A percentile compares a stretch with the other conserved stretches of the same genome.
Evolutionary conservation across 2,113 vertebrate genomes (phyloP).

Genomic region (Heloderma charlesbogerti): DNA sequence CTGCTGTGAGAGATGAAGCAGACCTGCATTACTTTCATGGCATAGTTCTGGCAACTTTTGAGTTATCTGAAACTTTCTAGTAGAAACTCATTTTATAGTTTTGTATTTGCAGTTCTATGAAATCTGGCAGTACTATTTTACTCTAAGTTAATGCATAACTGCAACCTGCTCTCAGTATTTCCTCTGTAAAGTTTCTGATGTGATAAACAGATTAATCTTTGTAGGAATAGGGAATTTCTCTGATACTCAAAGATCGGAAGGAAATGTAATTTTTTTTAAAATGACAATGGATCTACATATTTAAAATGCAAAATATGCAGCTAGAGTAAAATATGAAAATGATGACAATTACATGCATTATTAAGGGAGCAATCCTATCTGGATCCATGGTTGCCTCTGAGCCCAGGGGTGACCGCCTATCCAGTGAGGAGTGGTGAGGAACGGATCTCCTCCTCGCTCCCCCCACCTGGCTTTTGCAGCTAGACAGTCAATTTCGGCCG

Average conservation of each 20-base stretch:
- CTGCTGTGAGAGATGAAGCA: not conserved
- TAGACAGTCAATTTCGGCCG: no score
- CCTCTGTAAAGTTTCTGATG: not conserved
- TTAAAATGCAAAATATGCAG: not conserved
- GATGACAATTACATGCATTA: not conserved
- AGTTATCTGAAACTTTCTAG: not conserved
- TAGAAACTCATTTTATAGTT: not conserved
- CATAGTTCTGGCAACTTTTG: not conserved
- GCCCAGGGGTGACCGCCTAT: no score
- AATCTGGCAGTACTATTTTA: not conserved
- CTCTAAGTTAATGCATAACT: not conserved
- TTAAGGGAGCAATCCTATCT: no score
- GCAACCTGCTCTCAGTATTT: not conserved
- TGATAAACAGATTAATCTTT: not conserved
- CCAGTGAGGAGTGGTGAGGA: no score
- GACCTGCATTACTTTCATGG: not conserved
- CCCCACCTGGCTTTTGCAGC: no score
- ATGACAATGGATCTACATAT: not conserved
- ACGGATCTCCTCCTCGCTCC: no score
- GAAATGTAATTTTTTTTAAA: not conserved
- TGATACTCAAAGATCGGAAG: not conserved
- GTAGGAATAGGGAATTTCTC: not conserved
- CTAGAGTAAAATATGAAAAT: not conserved
- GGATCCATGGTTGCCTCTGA: no score
- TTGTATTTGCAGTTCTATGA: not conserved